phyloP scores from a whole-genome alignment of 2,797 vertebrate species.

The Oreortyx pictus region DNA sequence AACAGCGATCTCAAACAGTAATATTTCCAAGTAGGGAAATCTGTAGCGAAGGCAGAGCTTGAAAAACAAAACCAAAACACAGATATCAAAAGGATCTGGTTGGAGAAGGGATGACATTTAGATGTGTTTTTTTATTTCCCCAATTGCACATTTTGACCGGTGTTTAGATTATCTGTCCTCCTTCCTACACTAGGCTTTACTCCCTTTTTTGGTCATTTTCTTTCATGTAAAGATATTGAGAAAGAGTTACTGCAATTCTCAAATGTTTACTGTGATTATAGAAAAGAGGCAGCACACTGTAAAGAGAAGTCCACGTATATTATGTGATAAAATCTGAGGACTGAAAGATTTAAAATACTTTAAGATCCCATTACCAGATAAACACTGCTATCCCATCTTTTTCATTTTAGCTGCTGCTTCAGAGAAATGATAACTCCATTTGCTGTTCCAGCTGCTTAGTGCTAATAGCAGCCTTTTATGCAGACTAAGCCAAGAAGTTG shows the following conservation, averaged over 20 bases:
- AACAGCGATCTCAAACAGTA: conserved; percentile 1
- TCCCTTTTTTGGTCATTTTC: conserved; percentile 66
- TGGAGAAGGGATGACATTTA: neutral
- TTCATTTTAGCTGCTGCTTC: neutral
- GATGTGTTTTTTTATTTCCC: neutral
- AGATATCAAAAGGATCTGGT: conserved; percentile 18
- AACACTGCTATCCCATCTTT: neutral
- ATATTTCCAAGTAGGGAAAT: conserved; percentile 62
- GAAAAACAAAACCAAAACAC: conserved; percentile 44
- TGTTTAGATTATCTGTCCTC: conserved; percentile 43
- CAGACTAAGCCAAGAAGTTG: neutral
- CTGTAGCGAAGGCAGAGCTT: conserved; percentile 27
- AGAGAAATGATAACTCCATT: neutral
- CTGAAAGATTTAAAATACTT: neutral
- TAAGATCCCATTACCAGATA: neutral
- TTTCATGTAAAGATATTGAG: conserved; percentile 28
- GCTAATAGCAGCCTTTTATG: neutral
- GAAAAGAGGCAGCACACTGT: neutral
- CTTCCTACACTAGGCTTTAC: conserved; percentile 30
- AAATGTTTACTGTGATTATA: conserved; percentile 54
- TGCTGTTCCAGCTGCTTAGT: neutral
- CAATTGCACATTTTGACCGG: neutral
- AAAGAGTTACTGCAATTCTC: conserved; percentile 21
- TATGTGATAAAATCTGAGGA: neutral
- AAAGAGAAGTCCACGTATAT: conserved; percentile 19